Evolutionary conservation across 2,113 vertebrate genomes (phyloP).

Genomic region (Brevimyrus niger): DNA sequence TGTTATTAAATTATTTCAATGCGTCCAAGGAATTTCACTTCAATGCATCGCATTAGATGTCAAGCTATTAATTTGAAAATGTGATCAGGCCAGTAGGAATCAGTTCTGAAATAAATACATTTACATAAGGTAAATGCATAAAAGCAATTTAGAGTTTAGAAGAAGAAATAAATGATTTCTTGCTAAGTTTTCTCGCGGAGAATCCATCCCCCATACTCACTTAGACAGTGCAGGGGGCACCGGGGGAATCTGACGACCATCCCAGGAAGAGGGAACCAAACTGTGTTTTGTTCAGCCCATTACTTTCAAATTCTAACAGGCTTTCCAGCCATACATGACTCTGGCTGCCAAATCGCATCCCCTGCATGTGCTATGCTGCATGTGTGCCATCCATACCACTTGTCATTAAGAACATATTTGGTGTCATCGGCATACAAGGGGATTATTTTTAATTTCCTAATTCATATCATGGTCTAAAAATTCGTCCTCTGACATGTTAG

Average conservation of each 20-base stretch:
- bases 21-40: neutral
- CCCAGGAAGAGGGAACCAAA: neutral
- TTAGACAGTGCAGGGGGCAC: neutral
- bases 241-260: neutral
- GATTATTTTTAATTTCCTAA: neutral
- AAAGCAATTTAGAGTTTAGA: neutral
- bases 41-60: neutral
- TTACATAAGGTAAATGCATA: neutral
- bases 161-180: neutral
- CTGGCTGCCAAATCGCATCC: neutral
- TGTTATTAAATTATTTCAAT: neutral
- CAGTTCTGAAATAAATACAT: neutral
- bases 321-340: neutral
- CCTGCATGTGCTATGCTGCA: neutral
- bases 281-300: neutral
- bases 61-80: neutral
- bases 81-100: neutral
- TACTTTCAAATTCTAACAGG: neutral
- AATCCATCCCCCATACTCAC: neutral
- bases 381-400: neutral
- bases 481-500: neutral
- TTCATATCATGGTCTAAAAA: neutral
- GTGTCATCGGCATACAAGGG: neutral
- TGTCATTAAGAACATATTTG: neutral
- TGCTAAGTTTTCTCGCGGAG: neutral